Evolutionary conservation across 2,888 invertebrate genomes (phyloP).

Genomic region (Synanthedon vespiformis): DNA sequence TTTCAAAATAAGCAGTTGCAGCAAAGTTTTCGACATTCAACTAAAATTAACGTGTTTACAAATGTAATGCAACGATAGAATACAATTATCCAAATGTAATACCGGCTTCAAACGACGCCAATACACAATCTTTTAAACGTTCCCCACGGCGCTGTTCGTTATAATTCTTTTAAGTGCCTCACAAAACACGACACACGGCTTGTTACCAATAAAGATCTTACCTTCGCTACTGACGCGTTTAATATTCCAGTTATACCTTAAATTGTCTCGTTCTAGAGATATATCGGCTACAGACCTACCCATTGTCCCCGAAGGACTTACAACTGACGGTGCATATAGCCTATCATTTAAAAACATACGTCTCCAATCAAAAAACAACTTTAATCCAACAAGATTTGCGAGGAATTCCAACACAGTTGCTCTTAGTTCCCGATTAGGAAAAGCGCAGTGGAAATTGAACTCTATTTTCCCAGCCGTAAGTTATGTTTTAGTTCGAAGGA

Average conservation of each 20-base stretch:
- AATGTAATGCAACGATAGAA: no score
- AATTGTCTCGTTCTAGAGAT: constrained; percentile 59
- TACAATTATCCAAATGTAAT: no score
- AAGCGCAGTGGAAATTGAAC: not conserved
- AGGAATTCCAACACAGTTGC: constrained; percentile 5
- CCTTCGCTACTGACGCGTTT: constrained; percentile 27
- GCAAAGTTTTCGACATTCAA: no score
- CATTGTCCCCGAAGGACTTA: constrained; percentile 61
- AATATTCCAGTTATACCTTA: constrained; percentile 57
- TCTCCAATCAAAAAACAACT: constrained; percentile 14
- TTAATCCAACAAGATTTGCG: constrained; percentile 7
- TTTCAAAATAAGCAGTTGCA: no score
- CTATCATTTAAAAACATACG: constrained; percentile 20
- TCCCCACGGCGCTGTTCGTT: not conserved
- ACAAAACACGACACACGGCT: not conserved
- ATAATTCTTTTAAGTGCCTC: not conserved
- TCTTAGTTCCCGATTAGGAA: not conserved
- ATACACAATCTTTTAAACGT: not conserved
- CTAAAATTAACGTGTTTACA: no score
- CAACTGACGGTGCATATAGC: constrained; percentile 44
- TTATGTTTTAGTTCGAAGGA: not conserved
- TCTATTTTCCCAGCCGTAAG: not conserved
- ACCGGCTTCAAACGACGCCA: not conserved
- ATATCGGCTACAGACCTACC: constrained; percentile 56
- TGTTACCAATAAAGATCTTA: constrained; percentile 5